Base-by-base conservation (phyloP, 2,888 invertebrate species). In the Rugalucina vietnamica region DNA sequence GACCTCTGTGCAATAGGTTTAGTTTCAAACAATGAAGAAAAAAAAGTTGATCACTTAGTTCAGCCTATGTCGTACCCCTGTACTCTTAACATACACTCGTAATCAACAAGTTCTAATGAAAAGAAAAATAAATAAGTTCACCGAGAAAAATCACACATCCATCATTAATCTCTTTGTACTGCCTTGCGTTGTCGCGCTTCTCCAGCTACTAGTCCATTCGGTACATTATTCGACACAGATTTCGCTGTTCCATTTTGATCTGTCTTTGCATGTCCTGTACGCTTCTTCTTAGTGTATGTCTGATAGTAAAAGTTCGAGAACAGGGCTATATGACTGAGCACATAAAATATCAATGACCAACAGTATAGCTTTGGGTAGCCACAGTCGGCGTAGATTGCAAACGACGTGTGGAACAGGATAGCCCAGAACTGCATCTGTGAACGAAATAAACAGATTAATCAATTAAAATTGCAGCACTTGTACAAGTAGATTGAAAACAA, bases 371-470 rank as follows among this genome's bases (percentile, higher is more conserved):
- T 86, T 8, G 94, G 93, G 83, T 91, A 93, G 73, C 91, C 91
- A 80, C 93, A 93, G 88, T 89, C 84, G 4, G 84, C 50, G 81
- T 89, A 93, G 57, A 92, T 86, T 4, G 91, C 88, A 76, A 89
- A 92, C 70, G 73, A 78, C 14, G 98, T 91, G 84, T 94, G 94
- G 60, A 90, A 81, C 39, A 94, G 88, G 37, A 95, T 94, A 39
- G 92, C 88, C 83, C 93, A 93, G 88, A 95, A 95, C 91, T 95
- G 95, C 43, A 94, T 76, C 94, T 94, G 90, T 50, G 89, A 84
- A 36, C 29, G 49, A 71, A n/a, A n/a, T n/a, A n/a, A n/a, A n/a
- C n/a, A n/a, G n/a, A n/a, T n/a, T n/a, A n/a, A n/a, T n/a, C n/a
- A n/a, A n/a, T n/a, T n/a, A n/a, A n/a, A n/a, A n/a, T n/a, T n/a